These are phyloP conservation scores for Eublepharis macularius DNA, from an alignment of 2,113 vertebrate genomes.

Conservation along the genomic window DNA sequence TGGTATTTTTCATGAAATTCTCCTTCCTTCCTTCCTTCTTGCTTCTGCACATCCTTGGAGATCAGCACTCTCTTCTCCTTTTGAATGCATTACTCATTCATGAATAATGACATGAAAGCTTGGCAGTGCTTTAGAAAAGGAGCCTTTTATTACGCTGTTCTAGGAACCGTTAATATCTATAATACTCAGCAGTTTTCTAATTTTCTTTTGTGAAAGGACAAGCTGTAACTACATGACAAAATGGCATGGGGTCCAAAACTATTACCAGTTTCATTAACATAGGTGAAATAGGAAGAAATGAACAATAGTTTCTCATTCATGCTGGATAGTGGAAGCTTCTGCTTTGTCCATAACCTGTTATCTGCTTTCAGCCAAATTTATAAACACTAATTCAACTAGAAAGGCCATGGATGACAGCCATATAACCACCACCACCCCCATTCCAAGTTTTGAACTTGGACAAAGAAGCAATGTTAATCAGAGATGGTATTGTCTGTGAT, in stretches of 20 bases:
- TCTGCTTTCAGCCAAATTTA: constrained; percentile 25
- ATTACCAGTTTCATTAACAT: constrained; percentile 64
- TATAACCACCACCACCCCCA: background rate
- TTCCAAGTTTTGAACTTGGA: background rate
- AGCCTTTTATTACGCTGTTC: constrained; percentile 70
- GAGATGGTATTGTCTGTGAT: background rate
- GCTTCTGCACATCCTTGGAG: constrained; percentile 53
- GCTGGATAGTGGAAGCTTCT: constrained; percentile 17
- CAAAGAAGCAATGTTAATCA: constrained; percentile 20
- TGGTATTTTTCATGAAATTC: constrained; percentile 47
- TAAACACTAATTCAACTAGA: constrained; percentile 51
- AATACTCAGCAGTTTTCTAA: constrained; percentile 72
- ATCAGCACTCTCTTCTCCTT: constrained; percentile 61
- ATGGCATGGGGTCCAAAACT: constrained; percentile 53
- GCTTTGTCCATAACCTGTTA: constrained; percentile 37
- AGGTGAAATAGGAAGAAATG: constrained; percentile 47
- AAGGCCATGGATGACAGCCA: background rate
- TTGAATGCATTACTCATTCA: constrained; percentile 66
- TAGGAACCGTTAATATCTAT: constrained; percentile 72
- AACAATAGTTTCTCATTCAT: constrained; percentile 45
- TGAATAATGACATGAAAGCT: constrained; percentile 76
- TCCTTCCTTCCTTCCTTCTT: constrained; percentile 34
- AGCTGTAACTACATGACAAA: constrained; percentile 61
- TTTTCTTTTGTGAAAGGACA: constrained; percentile 74
- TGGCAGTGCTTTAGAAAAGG: constrained; percentile 58